Evolutionary conservation across 2,797 vertebrate genomes (phyloP).

Genomic region (Falco biarmicus): DNA sequence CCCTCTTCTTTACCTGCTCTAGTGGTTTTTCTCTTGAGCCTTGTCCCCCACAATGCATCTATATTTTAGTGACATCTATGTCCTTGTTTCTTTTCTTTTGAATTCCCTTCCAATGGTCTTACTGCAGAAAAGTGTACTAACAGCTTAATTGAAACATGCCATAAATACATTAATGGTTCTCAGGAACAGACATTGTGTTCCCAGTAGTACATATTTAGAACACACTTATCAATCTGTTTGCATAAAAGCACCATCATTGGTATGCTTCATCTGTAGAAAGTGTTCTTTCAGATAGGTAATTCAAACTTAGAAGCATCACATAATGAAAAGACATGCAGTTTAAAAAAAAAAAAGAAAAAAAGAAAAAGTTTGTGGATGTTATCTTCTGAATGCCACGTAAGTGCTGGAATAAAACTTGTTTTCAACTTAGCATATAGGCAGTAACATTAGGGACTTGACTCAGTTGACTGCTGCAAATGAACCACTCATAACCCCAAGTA

Average conservation of each 20-base stretch:
- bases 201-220: not conserved
- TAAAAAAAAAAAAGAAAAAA: not conserved
- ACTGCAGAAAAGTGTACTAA: not conserved
- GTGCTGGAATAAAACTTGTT: not conserved
- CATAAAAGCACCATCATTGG: not conserved
- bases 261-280: not conserved
- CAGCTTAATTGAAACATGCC: not conserved
- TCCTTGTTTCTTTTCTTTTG: not conserved
- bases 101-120: not conserved
- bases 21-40: not conserved
- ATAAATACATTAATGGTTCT: not conserved
- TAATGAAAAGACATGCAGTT: not conserved
- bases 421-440: not conserved
- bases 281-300: not conserved
- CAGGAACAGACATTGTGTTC: not conserved
- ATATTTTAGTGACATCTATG: not conserved
- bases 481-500: not conserved
- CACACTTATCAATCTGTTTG: not conserved
- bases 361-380: not conserved
- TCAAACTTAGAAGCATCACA: not conserved
- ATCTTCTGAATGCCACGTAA: not conserved
- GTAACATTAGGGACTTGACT: not conserved
- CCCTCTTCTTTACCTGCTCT: not conserved
- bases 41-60: not conserved
- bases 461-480: not conserved